Evolutionary conservation across 2,113 vertebrate genomes (phyloP).

Genomic region (Labrus mixtus): DNA sequence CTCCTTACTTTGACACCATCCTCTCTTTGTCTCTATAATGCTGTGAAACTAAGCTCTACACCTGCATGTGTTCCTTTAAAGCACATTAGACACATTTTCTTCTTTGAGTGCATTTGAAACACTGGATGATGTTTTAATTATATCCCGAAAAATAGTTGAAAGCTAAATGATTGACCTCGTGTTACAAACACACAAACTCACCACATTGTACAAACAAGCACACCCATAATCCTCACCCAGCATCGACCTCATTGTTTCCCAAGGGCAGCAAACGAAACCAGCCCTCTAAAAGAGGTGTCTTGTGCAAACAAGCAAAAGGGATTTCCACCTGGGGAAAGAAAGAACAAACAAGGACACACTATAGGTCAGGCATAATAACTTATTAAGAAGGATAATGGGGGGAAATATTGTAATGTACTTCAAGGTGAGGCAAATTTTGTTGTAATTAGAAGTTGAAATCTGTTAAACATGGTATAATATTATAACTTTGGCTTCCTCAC

Average conservation of each 20-base stretch:
- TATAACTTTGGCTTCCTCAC: conserved; percentile 73
- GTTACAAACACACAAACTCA: conserved; percentile 32
- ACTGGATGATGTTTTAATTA: not conserved
- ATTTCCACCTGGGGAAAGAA: conserved; percentile 86
- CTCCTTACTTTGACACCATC: conserved; percentile 1
- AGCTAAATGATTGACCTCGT: not conserved
- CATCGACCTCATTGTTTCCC: conserved; percentile 82
- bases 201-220: conserved; percentile 45
- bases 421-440: not conserved
- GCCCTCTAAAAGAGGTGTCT: conserved; percentile 80
- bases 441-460: not conserved
- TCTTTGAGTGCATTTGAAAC: conserved; percentile 21
- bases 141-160: not conserved
- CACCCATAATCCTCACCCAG: conserved; percentile 79
- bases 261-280: conserved; percentile 93
- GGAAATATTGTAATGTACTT: not conserved
- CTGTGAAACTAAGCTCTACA: conserved; percentile 18
- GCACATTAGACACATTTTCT: conserved; percentile 27
- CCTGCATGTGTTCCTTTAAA: conserved; percentile 31
- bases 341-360: conserved; percentile 22
- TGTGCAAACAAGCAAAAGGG: conserved; percentile 80
- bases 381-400: not conserved
- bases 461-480: not conserved
- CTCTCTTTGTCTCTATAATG: conserved; percentile 39
- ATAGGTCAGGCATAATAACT: conserved; percentile 10